Evolutionary conservation across 2,797 vertebrate genomes (phyloP), one percentile per base, ranked within the genome.

Genomic region (Danio choprae): DNA sequence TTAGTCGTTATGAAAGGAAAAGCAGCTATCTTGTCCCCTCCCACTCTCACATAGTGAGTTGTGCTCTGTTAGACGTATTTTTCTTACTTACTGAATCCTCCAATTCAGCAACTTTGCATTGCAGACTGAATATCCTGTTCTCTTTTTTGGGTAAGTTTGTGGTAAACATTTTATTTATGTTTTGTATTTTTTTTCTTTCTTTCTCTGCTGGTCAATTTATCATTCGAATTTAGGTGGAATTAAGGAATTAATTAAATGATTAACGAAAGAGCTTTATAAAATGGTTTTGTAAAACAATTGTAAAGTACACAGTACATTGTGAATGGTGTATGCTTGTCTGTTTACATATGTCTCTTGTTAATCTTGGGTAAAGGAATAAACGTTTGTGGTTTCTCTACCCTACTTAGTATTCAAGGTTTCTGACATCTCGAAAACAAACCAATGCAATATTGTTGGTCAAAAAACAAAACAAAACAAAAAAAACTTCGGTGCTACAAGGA

Each of bases 1-100:
- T 48, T 58, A 8, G 71, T 67, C 43, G 56, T 74, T 62, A 43
- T 36, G 40, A 68, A 74, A 58, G 41, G 41, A 62, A 62, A 62
- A 15, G 56, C 29, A 50, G 55, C 18, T 53, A 50, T 11, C 29
- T 62, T 48, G 56, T 62, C 55, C 29, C 59, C 53, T 38, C 69
- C 69, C 50, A 46, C 38, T 73, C 5, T 80, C 69, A 62, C 22
- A 50, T 38, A 40, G 5, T 73, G 72, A 50, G 29, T 50, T 69
- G 29, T 60, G 2, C 46, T 51, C 58, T 74, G 22, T 51, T 46
- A 70, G 68, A 70, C 15, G 48, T 11, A 74, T 48, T 60, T 62
- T 29, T 46, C 4, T 48, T 18, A 4, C 22, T 38, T 29, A 44
- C 13, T 22, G 13, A 72, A 58, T 44, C 8, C 44, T 58, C 53